These are phyloP conservation scores for Ametastegia equiseti DNA, from an alignment of 2,888 invertebrate genomes.

Conservation along the genomic window DNA sequence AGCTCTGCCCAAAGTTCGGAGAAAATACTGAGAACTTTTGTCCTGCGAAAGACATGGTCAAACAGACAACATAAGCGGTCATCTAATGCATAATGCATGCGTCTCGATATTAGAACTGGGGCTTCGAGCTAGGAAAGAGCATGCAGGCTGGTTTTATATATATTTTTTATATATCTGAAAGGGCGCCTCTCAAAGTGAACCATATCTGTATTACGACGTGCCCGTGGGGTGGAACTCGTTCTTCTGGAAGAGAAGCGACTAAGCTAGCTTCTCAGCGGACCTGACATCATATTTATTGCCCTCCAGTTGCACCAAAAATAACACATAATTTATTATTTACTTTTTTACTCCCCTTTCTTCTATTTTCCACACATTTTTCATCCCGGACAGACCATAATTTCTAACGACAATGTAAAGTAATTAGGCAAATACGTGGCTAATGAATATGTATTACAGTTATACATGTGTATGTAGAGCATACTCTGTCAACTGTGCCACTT, in stretches of 20 bases:
- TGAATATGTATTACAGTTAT: no score
- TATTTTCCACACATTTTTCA: background rate
- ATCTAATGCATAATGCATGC: slow-evolving; percentile 63
- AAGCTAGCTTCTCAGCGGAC: slow-evolving; percentile 61
- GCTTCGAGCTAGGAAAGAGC: slow-evolving; percentile 33
- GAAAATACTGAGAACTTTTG: slow-evolving; percentile 40
- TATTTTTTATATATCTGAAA: slow-evolving; percentile 56
- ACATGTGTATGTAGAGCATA: no score
- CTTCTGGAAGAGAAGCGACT: slow-evolving; percentile 65
- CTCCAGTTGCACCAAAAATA: slow-evolving; percentile 44
- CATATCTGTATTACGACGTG: slow-evolving; percentile 52
- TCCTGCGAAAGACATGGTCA: slow-evolving; percentile 46
- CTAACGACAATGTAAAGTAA: background rate
- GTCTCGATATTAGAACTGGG: slow-evolving; percentile 60
- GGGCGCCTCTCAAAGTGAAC: slow-evolving; percentile 59
- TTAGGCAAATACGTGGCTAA: no score
- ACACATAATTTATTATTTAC: slow-evolving; percentile 48
- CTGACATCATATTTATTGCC: slow-evolving; percentile 62
- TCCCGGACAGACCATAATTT: background rate
- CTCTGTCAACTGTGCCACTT: no score
- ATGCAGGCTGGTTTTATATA: slow-evolving; percentile 42
- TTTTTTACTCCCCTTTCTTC: slow-evolving; percentile 9
- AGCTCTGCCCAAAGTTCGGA: slow-evolving; percentile 19
- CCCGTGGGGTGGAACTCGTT: slow-evolving; percentile 60
- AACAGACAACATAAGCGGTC: slow-evolving; percentile 57